These are phyloP conservation scores for Listronotus oregonensis DNA, from an alignment of 1,140 invertebrate genomes.

Conservation along the genomic window DNA sequence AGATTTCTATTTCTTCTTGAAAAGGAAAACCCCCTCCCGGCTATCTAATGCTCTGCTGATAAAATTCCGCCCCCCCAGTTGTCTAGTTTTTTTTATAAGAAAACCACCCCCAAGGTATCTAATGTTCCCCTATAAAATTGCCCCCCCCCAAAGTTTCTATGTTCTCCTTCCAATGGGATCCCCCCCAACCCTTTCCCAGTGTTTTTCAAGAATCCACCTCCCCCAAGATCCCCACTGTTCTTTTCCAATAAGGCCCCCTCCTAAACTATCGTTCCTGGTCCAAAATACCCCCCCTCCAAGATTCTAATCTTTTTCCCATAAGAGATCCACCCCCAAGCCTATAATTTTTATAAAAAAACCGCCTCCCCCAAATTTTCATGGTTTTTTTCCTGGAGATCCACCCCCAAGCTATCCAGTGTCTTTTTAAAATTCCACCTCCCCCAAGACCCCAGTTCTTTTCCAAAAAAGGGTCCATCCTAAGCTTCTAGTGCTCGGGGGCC, in stretches of 20 bases:
- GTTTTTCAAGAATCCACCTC: constrained; percentile 16
- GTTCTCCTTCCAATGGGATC: constrained; percentile 21
- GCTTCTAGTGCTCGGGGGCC: constrained; percentile 16
- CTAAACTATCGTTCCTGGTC: constrained; percentile 11
- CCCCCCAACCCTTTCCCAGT: constrained; percentile 31
- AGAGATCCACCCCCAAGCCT: constrained; percentile 27
- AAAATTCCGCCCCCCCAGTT: constrained; percentile 34
- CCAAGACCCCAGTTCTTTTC: constrained; percentile 12
- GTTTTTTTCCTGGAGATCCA: constrained; percentile 20
- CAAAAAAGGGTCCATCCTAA: constrained; percentile 13
- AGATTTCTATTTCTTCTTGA: constrained; percentile 21
- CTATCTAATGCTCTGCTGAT: constrained; percentile 27
- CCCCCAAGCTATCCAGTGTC: constrained; percentile 30
- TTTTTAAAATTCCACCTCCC: constrained; percentile 29
- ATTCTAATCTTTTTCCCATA: constrained; percentile 14
- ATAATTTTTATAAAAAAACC: constrained; percentile 29
- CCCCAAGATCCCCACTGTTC: constrained; percentile 28
- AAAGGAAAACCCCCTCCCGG: constrained; percentile 27
- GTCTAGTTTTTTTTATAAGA: constrained; percentile 26
- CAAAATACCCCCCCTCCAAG: constrained; percentile 29
- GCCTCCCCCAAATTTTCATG: constrained; percentile 33
- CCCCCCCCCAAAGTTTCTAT: constrained; percentile 33
- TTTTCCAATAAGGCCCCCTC: constrained; percentile 14
- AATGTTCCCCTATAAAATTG: constrained; percentile 27
- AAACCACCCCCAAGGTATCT: constrained; percentile 29